Evolutionary conservation across 2,888 invertebrate genomes (phyloP), one percentile per base, ranked within the genome.

Genomic region (Dermolepida albohirtum): DNA sequence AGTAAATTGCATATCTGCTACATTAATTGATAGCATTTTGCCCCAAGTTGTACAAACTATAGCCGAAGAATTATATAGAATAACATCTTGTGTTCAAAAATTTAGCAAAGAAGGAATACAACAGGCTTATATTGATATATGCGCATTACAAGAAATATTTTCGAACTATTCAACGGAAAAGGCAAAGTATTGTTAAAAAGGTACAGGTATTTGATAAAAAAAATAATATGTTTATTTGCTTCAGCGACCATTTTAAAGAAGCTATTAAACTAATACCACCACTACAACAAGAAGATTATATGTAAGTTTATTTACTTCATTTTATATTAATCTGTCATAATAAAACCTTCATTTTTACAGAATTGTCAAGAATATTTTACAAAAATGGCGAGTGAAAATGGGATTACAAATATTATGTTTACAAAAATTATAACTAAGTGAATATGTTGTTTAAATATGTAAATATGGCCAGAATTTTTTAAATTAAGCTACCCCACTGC

Each of bases 31-130:
- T 17, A 88, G 90, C 73, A 88, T 92, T 39, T 78, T 91, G 50
- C 89, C 89, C 14, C 90, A 92, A 76, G 93, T 97, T 73, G 92
- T 96, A 50, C 94, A 96, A 86, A 95, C 94, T 0, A 94, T 97
- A 67, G 93, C 94, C 72, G 96, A 97, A 84, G 97, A 98, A 85
- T 85, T 97, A 71, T 92, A 94, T 47, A 88, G 97, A 10, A 87
- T 98, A 10, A 93, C 95, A 85, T 90, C 91, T 41, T 93, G 94
- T 80, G 92, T 92, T 10, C 86, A 87, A 69, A 86, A 87, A 70
- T 92, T 92, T 76, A 89, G 89, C 79, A 86, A 86, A 73, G 86
- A 89, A 66, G 92, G 93, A 50, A 89, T 90, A 59, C 87, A 91
- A 78, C 93, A 94, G 85, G 95, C 95, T 17, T 87, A 90, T 41